Conservation (phyloP, 2,797 vertebrate genomes). For the Acomys russatus region DNA sequence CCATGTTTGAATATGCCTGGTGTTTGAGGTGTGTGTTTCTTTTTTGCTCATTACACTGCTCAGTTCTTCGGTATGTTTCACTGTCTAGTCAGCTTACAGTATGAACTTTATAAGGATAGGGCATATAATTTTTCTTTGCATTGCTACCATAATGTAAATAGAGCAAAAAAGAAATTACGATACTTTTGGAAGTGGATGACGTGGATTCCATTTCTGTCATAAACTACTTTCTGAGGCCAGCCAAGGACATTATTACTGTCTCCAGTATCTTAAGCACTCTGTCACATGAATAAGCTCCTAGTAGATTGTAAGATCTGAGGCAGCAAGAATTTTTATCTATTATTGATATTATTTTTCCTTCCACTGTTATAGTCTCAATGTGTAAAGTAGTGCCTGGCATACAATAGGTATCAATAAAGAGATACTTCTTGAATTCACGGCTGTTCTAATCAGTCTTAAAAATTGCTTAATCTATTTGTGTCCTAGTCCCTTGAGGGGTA, state of each 20-base stretch:
- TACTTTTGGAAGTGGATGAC: conserved; percentile 35
- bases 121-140: conserved; percentile 10
- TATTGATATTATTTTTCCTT: neutral
- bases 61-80: conserved; percentile 30
- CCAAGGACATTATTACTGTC: neutral
- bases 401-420: conserved; percentile 23
- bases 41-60: neutral
- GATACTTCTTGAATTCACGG: conserved; percentile 54
- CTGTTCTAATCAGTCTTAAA: neutral
- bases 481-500: conserved; percentile 29
- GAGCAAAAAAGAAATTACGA: neutral
- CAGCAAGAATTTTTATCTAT: neutral
- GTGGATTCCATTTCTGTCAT: conserved; percentile 8
- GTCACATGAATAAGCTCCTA: neutral
- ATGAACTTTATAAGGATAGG: conserved; percentile 26
- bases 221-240: conserved; percentile 5
- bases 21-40: neutral
- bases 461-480: neutral
- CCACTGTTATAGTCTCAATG: neutral
- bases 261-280: neutral
- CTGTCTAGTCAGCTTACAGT: conserved; percentile 26
- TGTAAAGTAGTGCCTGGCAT: conserved; percentile 43
- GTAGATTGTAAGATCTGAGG: neutral
- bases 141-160: neutral
- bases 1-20: neutral